These are phyloP conservation scores for Tiliacea citrago DNA, from an alignment of 2,888 invertebrate genomes.

Conservation along the genomic window DNA sequence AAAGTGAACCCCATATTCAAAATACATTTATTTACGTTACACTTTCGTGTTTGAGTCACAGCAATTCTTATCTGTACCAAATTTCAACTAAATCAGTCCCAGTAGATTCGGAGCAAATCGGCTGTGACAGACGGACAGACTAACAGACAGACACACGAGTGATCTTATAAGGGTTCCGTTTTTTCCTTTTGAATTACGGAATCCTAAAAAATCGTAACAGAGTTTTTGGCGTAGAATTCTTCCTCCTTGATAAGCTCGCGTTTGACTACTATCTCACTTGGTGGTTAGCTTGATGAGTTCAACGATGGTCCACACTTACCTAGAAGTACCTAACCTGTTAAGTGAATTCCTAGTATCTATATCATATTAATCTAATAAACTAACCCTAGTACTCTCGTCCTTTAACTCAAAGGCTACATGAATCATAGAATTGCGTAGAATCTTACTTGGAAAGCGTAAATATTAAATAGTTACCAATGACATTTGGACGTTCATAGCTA, in stretches of 20 bases:
- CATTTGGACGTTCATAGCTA: not conserved
- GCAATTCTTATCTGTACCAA: too few species aligned
- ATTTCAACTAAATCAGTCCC: too few species aligned
- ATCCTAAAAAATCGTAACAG: not conserved
- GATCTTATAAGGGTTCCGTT: too few species aligned
- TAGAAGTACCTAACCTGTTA: not conserved
- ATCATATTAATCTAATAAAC: not conserved
- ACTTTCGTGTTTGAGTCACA: too few species aligned
- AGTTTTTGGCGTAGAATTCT: not conserved
- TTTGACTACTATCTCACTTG: not conserved
- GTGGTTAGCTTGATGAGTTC: not conserved
- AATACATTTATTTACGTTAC: too few species aligned
- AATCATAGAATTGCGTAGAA: not conserved
- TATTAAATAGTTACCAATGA: conserved; percentile 20
- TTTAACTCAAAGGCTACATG: conserved; percentile 14
- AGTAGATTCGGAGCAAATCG: too few species aligned
- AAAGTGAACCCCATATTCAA: too few species aligned
- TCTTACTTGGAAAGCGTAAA: conserved; percentile 22
- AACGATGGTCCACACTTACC: not conserved
- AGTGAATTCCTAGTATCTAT: not conserved
- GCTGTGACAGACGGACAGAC: too few species aligned
- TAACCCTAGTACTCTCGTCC: too few species aligned
- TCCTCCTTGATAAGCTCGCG: not conserved
- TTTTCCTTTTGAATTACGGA: too few species aligned
- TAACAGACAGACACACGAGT: too few species aligned